Evolutionary conservation across 2,113 vertebrate species (phyloP).

Genomic region (Atherinomorus stipes): DNA sequence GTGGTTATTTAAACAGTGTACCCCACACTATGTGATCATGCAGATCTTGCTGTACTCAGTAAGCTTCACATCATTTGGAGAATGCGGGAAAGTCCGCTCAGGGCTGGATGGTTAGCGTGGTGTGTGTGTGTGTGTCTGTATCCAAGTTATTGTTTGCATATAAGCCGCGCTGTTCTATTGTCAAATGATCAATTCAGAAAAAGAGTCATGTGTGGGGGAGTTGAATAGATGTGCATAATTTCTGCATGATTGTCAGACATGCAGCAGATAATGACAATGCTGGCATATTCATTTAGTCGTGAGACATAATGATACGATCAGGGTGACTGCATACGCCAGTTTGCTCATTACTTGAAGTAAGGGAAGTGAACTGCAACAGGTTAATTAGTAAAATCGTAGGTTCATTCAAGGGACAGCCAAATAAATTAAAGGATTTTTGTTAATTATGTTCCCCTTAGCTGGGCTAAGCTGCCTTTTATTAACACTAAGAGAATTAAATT

Average conservation of each 20-base stretch:
- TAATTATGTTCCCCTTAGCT: slow-evolving; percentile 65
- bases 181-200: slow-evolving; percentile 33
- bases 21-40: background rate
- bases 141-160: background rate
- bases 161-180: slow-evolving; percentile 25
- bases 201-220: background rate
- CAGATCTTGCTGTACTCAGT: slow-evolving; percentile 11
- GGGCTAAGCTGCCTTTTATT: slow-evolving; percentile 66
- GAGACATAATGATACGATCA: slow-evolving; percentile 66
- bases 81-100: slow-evolving; percentile 48
- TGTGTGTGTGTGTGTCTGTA: slow-evolving; percentile 6
- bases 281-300: slow-evolving; percentile 69
- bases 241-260: slow-evolving; percentile 39
- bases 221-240: slow-evolving; percentile 56
- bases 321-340: slow-evolving; percentile 55
- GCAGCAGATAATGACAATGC: slow-evolving; percentile 64
- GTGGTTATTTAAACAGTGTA: background rate
- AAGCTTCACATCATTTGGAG: slow-evolving; percentile 24
- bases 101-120: background rate
- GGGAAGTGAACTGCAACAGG: slow-evolving; percentile 57
- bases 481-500: slow-evolving; percentile 57
- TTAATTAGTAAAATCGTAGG: slow-evolving; percentile 75
- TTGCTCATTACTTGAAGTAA: slow-evolving; percentile 60
- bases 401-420: slow-evolving; percentile 65
- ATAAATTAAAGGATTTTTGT: slow-evolving; percentile 70